phyloP scores from a whole-genome alignment of 2,113 vertebrate genomes.

The Poecile atricapillus region DNA sequence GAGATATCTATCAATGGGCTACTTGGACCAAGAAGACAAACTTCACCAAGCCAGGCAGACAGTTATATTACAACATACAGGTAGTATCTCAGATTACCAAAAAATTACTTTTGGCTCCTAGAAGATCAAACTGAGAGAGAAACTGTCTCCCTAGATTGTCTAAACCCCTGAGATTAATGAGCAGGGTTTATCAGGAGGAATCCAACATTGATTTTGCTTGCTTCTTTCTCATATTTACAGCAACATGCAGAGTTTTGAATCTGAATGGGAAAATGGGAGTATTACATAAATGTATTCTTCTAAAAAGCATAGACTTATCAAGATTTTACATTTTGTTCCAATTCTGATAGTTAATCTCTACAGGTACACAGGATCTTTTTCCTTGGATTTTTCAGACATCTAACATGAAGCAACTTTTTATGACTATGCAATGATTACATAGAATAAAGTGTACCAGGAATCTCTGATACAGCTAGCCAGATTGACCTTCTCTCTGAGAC shows the following conservation, averaged over 20 bases:
- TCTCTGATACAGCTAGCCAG: background rate
- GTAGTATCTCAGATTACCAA: background rate
- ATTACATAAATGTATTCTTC: background rate
- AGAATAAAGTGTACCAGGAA: background rate
- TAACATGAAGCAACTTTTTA: background rate
- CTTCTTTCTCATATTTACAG: background rate
- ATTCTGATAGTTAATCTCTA: background rate
- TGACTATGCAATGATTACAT: background rate
- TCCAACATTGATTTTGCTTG: background rate
- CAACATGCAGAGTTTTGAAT: background rate
- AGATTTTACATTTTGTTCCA: background rate
- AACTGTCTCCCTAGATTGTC: background rate
- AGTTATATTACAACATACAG: background rate
- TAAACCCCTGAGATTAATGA: background rate
- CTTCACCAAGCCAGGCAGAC: background rate
- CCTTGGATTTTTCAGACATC: background rate
- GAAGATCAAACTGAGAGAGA: background rate
- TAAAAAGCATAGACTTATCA: background rate
- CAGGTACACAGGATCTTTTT: background rate
- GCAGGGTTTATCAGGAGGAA: background rate
- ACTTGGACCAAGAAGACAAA: background rate
- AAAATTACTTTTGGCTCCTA: background rate
- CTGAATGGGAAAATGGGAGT: background rate
- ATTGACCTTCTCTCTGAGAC: background rate
- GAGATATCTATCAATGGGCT: background rate